Evolutionary conservation across 2,797 vertebrate species (phyloP), one percentile per base, ranked within the genome.

Genomic region (Salarias fasciatus): DNA sequence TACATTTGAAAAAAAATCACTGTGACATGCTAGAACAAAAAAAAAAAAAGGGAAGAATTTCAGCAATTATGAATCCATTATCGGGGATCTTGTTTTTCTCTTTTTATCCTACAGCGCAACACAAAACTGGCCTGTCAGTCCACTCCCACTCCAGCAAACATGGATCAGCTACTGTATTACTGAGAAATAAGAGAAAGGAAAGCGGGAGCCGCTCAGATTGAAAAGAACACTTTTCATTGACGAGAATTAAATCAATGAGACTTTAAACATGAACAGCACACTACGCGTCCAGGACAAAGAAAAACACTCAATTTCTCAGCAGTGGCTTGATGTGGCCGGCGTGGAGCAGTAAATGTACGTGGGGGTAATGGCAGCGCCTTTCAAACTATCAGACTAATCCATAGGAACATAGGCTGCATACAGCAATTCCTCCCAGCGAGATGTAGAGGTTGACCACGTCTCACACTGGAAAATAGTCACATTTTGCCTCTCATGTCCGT

Each of bases 261-360:
- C 49, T 80, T 70, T 76, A 76, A 49, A 78, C 77, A 76, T 76
- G 77, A 86, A 84, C 73, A 76, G 76, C 77, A 11, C 85, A 53
- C 58, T 70, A 50, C 47, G 83, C 57, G 57, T 61, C 51, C 68
- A 33, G 70, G 44, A 61, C 63, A 79, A 83, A 78, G 80, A 29
- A 59, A 76, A 80, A 75, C 72, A 80, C 61, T 87, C 63, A 72
- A 59, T 63, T 69, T 79, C 75, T 64, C 82, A 84, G 79, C 64
- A 53, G 81, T 63, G 54, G 62, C 33, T 77, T 69, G 67, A 73
- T 66, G 63, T 48, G 55, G 54, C 51, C 33, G 6, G 29, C 52
- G 42, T 63, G 69, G 24, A 68, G 78, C 69, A 10, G 63, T 36
- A 66, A 50, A 67, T 73, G 49, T 37, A 65, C 61, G 82, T 37